Base-by-base conservation (phyloP, 1,140 invertebrate species). In the Drosophila yakuba region DNA sequence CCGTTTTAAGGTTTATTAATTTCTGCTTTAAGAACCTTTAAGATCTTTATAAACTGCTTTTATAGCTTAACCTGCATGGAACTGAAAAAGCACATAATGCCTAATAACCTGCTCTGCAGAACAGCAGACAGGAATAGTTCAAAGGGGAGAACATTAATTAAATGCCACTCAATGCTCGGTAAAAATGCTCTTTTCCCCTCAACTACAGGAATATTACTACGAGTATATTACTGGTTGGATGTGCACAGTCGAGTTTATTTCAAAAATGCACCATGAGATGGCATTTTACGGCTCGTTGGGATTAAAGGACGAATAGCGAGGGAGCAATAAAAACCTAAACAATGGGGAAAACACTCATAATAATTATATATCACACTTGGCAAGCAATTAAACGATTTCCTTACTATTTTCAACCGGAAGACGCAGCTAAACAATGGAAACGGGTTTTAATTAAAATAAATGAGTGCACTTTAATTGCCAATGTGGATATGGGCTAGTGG, bases 371-470 rank as follows among this genome's bases (percentile, higher is more conserved):
- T 20, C 15, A 43, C 54, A 62, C 25, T 36, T 41, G 32, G 11
- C n/a, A 17, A 4, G 39, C 69, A 74, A 63, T 80, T 66, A 55
- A 74, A 81, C 54, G 51, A 80, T 78, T 85, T 85, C 78, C 74
- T 41, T 20, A 6, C 39, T 43, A 14, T 50, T 43, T 38, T 32
- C 15, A 23, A 20, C 6, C 50, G 3, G 17, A 51, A 12, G 58
- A 41, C 32, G 36, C 39, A 25, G 38, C 64, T 79, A 59, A 74
- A 78, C 64, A 78, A 62, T 75, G 77, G 74, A 78, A 86, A 81
- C 81, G 51, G 69, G 75, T 81, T 78, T 78, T 86, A 86, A 86
- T 86, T 86, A 86, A 86, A 81, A 75, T 75, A 75, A 81, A 81
- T 72, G 69, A 72, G 74, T 60, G 32, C n/a, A 69, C 66, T 75